A percentile compares a stretch with the other conserved stretches of the same genome.
Conservation (phyloP, 2,888 invertebrate species). For the Pteria penguin region DNA sequence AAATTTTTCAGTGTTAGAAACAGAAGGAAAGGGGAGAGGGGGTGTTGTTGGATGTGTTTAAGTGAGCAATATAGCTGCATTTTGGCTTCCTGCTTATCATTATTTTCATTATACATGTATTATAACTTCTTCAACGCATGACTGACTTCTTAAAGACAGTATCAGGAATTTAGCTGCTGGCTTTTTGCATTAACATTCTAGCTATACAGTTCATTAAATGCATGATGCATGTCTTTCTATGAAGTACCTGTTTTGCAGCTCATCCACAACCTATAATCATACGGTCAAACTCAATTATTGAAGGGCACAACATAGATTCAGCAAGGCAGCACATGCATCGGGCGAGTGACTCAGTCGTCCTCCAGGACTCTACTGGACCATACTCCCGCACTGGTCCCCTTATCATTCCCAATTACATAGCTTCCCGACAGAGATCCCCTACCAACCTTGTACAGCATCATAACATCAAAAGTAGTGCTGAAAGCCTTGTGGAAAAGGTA, state of each 20-base stretch:
- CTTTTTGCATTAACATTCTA: not conserved
- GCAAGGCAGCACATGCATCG: constrained; percentile 54
- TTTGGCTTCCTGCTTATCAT: too few species aligned
- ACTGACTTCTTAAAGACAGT: not conserved
- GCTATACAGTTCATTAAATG: not conserved
- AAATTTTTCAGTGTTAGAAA: too few species aligned
- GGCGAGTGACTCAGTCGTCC: constrained; percentile 60
- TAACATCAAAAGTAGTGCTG: constrained; percentile 87
- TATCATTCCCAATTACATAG: constrained; percentile 61
- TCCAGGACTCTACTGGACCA: constrained; percentile 52
- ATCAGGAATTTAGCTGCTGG: not conserved
- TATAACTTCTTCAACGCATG: too few species aligned
- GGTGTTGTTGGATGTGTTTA: too few species aligned
- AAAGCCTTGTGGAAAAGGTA: constrained; percentile 95
- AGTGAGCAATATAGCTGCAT: too few species aligned
- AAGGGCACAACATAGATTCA: constrained; percentile 53
- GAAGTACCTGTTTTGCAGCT: constrained; percentile 50
- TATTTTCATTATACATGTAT: too few species aligned
- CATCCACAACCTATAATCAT: constrained; percentile 53
- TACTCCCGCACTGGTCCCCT: constrained; percentile 68
- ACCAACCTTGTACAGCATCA: not conserved
- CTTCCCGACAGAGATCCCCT: constrained; percentile 40
- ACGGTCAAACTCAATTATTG: constrained; percentile 64
- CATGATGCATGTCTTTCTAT: constrained; percentile 45
- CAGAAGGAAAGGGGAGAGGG: too few species aligned